phyloP scores from a whole-genome alignment of 2,888 invertebrate species.

The Balanococcus diminutus region DNA sequence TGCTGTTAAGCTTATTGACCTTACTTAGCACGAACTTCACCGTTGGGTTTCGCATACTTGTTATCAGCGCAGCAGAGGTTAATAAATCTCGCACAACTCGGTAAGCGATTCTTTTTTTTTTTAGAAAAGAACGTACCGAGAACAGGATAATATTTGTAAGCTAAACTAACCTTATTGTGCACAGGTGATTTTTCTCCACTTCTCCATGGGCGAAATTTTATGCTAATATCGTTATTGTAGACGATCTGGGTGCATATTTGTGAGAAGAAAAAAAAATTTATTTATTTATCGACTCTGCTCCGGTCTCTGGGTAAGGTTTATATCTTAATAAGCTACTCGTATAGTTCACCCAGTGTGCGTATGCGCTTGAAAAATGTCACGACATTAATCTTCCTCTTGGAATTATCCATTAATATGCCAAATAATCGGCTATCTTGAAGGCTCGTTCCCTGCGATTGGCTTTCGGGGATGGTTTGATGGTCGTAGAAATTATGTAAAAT shows the following conservation, averaged over 20 bases:
- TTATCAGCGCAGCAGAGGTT: slow-evolving; percentile 13
- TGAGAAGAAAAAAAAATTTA: neutral
- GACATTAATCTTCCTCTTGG: neutral
- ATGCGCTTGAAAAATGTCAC: neutral
- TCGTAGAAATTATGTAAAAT: slow-evolving; percentile 16
- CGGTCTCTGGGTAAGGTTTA: neutral
- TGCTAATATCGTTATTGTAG: neutral
- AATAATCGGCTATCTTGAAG: neutral
- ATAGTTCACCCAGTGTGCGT: neutral
- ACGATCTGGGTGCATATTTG: slow-evolving; percentile 8
- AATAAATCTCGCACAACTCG: slow-evolving; percentile 27
- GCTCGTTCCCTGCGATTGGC: neutral
- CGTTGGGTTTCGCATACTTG: slow-evolving; percentile 36
- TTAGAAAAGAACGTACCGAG: neutral
- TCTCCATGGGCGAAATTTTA: neutral
- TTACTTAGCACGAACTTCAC: slow-evolving; percentile 40
- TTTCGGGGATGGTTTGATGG: neutral
- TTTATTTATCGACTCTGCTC: slow-evolving; percentile 3
- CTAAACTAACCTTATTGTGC: neutral
- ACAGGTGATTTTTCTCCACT: neutral
- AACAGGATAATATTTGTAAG: slow-evolving; percentile 20
- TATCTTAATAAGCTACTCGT: neutral
- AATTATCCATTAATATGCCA: neutral
- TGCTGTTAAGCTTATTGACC: slow-evolving; percentile 7
- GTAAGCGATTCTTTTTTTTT: slow-evolving; percentile 34